These are phyloP conservation scores for Drosophila arawakana DNA, from an alignment of 1,140 invertebrate genomes.

Conservation along the genomic window DNA sequence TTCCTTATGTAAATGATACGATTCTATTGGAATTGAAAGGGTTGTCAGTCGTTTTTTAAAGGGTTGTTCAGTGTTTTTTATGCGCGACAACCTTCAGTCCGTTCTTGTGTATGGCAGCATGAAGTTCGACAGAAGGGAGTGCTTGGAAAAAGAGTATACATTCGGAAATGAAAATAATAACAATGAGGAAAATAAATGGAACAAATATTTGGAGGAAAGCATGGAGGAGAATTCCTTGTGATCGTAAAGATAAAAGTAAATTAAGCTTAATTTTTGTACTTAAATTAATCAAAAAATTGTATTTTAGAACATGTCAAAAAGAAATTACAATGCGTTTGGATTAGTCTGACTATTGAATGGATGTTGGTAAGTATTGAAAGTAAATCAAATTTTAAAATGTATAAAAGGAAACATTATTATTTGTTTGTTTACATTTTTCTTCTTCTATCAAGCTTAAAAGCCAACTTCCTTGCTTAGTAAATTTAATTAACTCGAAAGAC, in stretches of 20 bases:
- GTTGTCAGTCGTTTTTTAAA: conserved; percentile 54
- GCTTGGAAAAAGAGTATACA: background rate
- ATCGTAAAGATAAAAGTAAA: too few relatives aligned
- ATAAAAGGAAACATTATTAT: too few relatives aligned
- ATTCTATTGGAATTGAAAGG: conserved; percentile 63
- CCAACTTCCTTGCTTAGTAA: background rate
- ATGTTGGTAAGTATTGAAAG: too few relatives aligned
- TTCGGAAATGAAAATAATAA: background rate
- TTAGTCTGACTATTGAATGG: too few relatives aligned
- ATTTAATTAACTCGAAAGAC: background rate
- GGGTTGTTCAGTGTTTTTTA: conserved; percentile 35
- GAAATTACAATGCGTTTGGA: too few relatives aligned
- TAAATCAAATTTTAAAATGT: background rate
- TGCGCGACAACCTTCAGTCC: conserved; percentile 31
- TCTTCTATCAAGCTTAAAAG: background rate
- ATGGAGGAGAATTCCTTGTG: background rate
- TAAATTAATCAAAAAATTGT: background rate
- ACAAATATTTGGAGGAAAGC: background rate
- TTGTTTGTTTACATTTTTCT: too few relatives aligned
- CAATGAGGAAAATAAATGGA: background rate
- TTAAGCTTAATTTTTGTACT: too few relatives aligned
- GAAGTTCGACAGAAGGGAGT: background rate
- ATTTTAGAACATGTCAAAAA: background rate
- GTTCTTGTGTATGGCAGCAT: background rate
- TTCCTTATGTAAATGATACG: conserved; percentile 56